Percentiles rank a stretch among this genome's conserved stretches.
Evolutionary conservation across 30 jellyfish, hydroid and myxozoan genomes (phyloP).

Genomic region (Turritopsis rubra): DNA sequence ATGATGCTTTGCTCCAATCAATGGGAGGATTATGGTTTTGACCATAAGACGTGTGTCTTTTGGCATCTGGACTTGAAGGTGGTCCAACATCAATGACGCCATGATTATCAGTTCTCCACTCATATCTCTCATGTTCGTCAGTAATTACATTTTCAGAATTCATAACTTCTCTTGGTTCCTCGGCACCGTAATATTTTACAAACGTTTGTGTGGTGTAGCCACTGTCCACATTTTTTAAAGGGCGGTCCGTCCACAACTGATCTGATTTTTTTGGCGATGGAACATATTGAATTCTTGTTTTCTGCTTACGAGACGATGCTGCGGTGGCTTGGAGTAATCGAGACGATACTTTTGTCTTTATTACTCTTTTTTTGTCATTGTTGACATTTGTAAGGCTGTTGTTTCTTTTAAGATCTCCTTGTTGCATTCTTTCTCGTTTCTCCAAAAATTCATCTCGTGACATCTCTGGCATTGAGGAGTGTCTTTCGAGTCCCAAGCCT

Average conservation of each 20-base stretch:
- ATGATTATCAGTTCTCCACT: background rate
- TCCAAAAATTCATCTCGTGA: conserved; percentile 33
- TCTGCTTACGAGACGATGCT: conserved; percentile 51
- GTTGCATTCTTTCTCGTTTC: background rate
- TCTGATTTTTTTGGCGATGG: conserved; percentile 14
- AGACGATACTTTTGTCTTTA: conserved; percentile 40
- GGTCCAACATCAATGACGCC: background rate
- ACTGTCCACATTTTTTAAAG: conserved; percentile 29
- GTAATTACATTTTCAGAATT: conserved; percentile 2
- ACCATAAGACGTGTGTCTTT: too few relatives aligned
- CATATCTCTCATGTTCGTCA: conserved; percentile 18
- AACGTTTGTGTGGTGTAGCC: conserved; percentile 26
- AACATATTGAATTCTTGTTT: conserved; percentile 35
- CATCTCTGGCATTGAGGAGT: conserved; percentile 42
- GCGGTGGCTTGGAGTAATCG: conserved; percentile 75
- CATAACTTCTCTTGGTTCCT: conserved; percentile 16
- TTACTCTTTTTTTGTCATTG: conserved; percentile 8
- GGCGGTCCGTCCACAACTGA: conserved; percentile 22
- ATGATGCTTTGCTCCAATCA: too few relatives aligned
- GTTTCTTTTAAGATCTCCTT: conserved; percentile 7
- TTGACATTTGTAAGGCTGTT: conserved; percentile 21
- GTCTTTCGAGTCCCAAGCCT: conserved; percentile 24
- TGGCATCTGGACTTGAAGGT: background rate
- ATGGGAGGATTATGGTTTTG: too few relatives aligned
- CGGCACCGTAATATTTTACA: conserved; percentile 17